Base-by-base conservation (phyloP, 2,888 invertebrate species). In the Sylvicola cinctus region DNA sequence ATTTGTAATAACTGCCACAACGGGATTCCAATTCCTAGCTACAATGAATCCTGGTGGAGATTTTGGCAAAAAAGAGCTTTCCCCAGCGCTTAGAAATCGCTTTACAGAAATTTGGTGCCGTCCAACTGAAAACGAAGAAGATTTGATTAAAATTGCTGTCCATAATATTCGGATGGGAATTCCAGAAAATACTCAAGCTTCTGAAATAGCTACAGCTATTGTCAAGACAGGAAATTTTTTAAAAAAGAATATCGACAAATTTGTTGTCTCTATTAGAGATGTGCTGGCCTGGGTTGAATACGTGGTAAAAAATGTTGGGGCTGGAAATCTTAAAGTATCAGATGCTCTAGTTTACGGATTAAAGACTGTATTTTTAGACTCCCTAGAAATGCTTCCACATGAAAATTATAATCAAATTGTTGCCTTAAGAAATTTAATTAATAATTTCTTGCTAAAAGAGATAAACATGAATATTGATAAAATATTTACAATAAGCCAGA, bases 31-130 rank as follows among this genome's bases (percentile, higher is more conserved):
- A 45, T 84, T 98, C 47, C 69, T 96, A 37, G 91, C 88, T 2
- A 99, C 98, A 0, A 99, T 99, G 98, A 99, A 99, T 62, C 98
- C 98, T 6, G 95, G 96, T 10, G 96, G 96, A 2, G 98, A 99
- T 63, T 98, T 85, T 53, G 98, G 98, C 3, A 99, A 99, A 54
- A 98, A 98, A 52, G 98, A 99, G 65, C 63, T 98, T 8, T 98
- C 96, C 0, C 95, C 95, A 1, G 96, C 98, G 0, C 60, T 98
- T 33, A 66, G 98, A 33, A 99, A 99, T 62, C 72, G 98, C 32
- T 91, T 99, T 47, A 96, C 98, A 0, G 98, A 99, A 62, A 88
- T 99, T 49, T 99, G 96, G 96, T 95, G 95, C 49, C 81, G 80
- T 36, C 69, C 73, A 33, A 77, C 76, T 8, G 68, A 70, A 12